Evolutionary conservation across 1,140 invertebrate genomes (phyloP), one percentile per base, ranked within the genome.

Genomic region (Lanistes nyassanus): DNA sequence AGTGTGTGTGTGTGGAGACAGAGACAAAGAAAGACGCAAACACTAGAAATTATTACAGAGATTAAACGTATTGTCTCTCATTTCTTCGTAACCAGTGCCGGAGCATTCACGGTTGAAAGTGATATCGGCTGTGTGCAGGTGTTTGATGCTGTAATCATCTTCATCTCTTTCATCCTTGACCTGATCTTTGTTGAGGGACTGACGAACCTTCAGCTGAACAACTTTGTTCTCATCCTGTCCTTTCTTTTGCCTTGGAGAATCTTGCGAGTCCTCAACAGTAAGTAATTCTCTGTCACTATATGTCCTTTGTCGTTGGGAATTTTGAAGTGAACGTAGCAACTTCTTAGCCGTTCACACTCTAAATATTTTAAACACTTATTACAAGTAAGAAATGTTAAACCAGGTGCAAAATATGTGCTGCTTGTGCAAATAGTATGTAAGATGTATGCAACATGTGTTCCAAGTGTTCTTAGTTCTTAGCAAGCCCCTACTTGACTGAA

Each of bases 241-340:
- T 81, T 84, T 37, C 78, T 84, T 21, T 74, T 84, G 29, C 81
- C 83, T 0, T 84, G 83, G 83, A 74, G 83, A 60, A 72, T 84
- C 42, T 77, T 84, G 37, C 74, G 83, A 76, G 77, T 84, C 16
- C 69, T 84, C 4, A 84, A 84, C 81, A 84, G 83, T 84, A 76
- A 79, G 80, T 80, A 53, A 11, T 65, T 31, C 56, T 19, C 16
- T 67, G 26, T 16, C 42, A 23, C 37, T 37, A 5, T 26, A 69
- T 69, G 67, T 6, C 34, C 2, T n/a, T 55, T 13, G 53, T 55
- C n/a, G 13, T n/a, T n/a, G 13, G 53, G 53, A 55, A 55, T n/a
- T n/a, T 16, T 13, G 13, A 55, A 16, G 13, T 55, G 53, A n/a
- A 55, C 53, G n/a, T 55, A 55, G n/a, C 53, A 55, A 13, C n/a